Evolutionary conservation across 2,797 vertebrate species (phyloP).

Genomic region (Myotis pilosus): DNA sequence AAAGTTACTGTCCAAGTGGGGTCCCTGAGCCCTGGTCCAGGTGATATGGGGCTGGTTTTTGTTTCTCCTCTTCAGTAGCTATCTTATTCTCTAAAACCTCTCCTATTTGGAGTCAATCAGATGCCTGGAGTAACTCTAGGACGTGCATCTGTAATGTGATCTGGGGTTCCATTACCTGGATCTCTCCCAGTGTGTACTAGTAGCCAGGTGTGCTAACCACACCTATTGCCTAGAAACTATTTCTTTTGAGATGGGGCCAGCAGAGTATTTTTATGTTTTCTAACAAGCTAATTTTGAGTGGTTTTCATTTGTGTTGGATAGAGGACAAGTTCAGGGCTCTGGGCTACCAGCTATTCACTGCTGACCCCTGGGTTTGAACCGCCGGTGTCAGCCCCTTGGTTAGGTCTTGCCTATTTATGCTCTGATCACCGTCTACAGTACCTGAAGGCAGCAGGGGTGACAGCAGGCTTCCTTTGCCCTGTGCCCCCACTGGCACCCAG

Average conservation of each 20-base stretch:
- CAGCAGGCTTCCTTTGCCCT: not conserved
- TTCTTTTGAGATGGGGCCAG: not conserved
- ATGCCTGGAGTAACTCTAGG: not conserved
- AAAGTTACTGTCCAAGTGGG: not conserved
- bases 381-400: not conserved
- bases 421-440: not conserved
- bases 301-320: not conserved
- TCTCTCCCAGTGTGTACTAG: not conserved
- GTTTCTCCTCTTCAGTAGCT: not conserved
- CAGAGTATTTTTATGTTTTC: too few species aligned
- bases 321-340: not conserved
- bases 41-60: not conserved
- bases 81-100: not conserved
- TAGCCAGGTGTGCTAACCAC: not conserved
- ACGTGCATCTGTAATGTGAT: not conserved
- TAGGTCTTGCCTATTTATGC: not conserved
- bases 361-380: not conserved
- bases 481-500: not conserved
- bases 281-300: not conserved
- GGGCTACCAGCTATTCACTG: not conserved
- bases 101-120: not conserved
- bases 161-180: not conserved
- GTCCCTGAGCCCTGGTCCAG: not conserved
- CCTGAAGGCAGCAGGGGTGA: not conserved
- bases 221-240: not conserved